These are phyloP conservation scores for Eolophus roseicapilla DNA, from an alignment of 2,113 vertebrate species.

Conservation along the genomic window DNA sequence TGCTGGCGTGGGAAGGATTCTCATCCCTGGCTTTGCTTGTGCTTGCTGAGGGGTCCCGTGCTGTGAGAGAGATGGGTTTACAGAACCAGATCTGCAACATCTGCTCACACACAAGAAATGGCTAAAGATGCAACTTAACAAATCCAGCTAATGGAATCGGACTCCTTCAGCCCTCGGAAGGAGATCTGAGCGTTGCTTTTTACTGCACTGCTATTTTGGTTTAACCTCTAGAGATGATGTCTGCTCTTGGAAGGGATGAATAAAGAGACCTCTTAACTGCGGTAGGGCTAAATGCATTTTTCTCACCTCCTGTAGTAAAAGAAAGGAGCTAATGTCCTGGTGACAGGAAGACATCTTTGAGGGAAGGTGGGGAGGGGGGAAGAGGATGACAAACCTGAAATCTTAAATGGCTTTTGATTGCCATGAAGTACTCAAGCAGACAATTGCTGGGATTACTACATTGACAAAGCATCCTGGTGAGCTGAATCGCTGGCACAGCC, in stretches of 20 bases:
- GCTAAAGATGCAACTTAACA: neutral
- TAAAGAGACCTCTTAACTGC: neutral
- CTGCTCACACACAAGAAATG: neutral
- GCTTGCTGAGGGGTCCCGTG: neutral
- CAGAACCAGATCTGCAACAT: neutral
- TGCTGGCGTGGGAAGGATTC: neutral
- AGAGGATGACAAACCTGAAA: conserved; percentile 60
- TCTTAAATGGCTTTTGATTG: conserved; percentile 62
- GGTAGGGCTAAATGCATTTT: conserved; percentile 1
- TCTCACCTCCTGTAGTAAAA: neutral
- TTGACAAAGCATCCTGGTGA: conserved; percentile 61
- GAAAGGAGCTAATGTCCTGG: conserved; percentile 7
- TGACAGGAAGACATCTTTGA: conserved; percentile 25
- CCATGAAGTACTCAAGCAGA: conserved; percentile 39
- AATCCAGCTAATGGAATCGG: neutral
- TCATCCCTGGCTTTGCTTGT: neutral
- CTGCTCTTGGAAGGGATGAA: neutral
- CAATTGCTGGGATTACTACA: conserved; percentile 61
- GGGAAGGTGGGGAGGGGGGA: neutral
- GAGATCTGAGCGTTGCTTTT: neutral
- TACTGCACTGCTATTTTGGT: conserved; percentile 9
- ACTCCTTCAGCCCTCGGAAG: neutral
- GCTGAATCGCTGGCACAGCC: conserved; percentile 60
- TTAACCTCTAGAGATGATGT: conserved; percentile 23
- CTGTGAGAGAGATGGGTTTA: neutral